phyloP scores from a whole-genome alignment of 2,113 vertebrate genomes.

The Rutilus rutilus region DNA sequence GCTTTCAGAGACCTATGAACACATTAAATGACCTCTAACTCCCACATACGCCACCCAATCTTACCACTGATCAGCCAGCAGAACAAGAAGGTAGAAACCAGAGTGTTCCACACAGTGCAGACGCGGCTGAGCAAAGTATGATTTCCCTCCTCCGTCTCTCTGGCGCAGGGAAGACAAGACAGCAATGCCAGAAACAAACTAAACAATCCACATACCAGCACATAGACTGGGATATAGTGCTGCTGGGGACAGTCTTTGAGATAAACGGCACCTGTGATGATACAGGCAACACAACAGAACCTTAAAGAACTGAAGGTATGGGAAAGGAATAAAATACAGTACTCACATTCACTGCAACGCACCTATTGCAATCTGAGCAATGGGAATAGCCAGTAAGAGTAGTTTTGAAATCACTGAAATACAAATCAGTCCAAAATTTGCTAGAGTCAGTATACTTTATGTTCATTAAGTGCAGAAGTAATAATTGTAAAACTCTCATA shows the following conservation, averaged over 20 bases:
- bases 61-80: slow-evolving; percentile 76
- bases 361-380: slow-evolving; percentile 61
- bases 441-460: background rate
- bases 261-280: slow-evolving; percentile 63
- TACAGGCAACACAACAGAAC: background rate
- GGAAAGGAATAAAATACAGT: background rate
- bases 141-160: background rate
- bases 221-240: slow-evolving; percentile 72
- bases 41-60: slow-evolving; percentile 19
- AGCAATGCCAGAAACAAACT: slow-evolving; percentile 55
- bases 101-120: slow-evolving; percentile 52
- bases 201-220: slow-evolving; percentile 71
- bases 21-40: background rate
- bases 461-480: background rate
- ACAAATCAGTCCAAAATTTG: background rate
- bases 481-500: background rate
- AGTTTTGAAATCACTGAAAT: slow-evolving; percentile 63
- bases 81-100: slow-evolving; percentile 62
- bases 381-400: slow-evolving; percentile 44
- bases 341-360: background rate
- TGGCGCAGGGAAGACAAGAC: slow-evolving; percentile 62
- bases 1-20: background rate
- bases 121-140: background rate
- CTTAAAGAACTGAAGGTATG: background rate
- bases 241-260: slow-evolving; percentile 69